Evolutionary conservation across 2,113 vertebrate genomes (phyloP).

Genomic region (Trachemys scripta): DNA sequence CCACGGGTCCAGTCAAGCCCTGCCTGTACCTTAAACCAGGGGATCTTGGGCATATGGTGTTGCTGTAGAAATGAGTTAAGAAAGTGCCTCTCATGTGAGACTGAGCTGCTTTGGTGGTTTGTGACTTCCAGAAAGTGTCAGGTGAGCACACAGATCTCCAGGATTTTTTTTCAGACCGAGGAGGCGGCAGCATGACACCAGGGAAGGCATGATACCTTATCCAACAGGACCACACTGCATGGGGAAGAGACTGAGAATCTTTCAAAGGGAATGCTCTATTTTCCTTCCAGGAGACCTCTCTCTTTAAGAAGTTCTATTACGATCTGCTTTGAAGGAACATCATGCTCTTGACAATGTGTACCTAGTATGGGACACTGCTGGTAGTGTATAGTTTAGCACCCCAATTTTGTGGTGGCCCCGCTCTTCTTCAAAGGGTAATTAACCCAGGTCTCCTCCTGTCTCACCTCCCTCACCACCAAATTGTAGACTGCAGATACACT

Average conservation of each 20-base stretch:
- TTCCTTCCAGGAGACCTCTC: too few relatives aligned
- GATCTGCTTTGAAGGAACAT: too few relatives aligned
- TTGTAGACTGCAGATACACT: not conserved
- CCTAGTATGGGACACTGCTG: not conserved
- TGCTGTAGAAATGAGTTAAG: not conserved
- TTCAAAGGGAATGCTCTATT: too few relatives aligned
- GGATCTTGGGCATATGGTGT: not conserved
- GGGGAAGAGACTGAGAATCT: too few relatives aligned
- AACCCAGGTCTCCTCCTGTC: not conserved
- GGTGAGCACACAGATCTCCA: not conserved
- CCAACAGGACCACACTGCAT: too few relatives aligned
- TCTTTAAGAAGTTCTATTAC: too few relatives aligned
- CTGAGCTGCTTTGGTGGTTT: not conserved
- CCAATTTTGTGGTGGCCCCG: not conserved
- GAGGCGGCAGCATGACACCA: not conserved
- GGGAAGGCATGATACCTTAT: not conserved
- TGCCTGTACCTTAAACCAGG: not conserved
- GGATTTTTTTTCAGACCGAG: too few relatives aligned
- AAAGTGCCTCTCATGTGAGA: not conserved
- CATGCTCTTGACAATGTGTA: too few relatives aligned
- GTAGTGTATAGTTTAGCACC: not conserved
- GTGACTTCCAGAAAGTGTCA: not conserved
- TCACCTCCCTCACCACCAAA: not conserved
- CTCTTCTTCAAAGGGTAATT: not conserved
- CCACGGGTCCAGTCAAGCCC: not conserved